Percentiles rank a stretch among this genome's conserved stretches.
Evolutionary conservation across 2,888 invertebrate species (phyloP).

Genomic region (Eutolmus rufibarbis): DNA sequence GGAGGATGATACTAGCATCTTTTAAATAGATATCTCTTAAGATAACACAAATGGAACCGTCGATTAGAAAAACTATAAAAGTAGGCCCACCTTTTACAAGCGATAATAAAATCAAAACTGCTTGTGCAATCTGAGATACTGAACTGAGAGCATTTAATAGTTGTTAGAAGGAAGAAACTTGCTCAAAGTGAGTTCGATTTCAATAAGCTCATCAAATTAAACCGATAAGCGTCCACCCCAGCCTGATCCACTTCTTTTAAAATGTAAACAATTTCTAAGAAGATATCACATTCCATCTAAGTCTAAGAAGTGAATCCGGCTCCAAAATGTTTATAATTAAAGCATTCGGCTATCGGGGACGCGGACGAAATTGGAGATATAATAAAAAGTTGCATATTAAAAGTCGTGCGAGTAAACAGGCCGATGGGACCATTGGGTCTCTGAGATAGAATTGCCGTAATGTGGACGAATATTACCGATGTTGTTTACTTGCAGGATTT

Average conservation of each 20-base stretch:
- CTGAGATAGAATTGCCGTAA: neutral
- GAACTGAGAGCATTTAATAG: neutral
- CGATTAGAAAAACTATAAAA: neutral
- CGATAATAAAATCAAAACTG: neutral
- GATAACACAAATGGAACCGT: neutral
- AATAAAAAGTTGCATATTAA: neutral
- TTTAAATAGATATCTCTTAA: neutral
- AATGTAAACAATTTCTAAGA: neutral
- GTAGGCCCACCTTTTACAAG: neutral
- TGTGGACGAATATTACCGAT: neutral
- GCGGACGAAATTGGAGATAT: neutral
- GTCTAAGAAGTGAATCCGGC: neutral
- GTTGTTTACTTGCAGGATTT: constrained; percentile 6
- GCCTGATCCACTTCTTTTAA: neutral
- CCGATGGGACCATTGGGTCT: neutral
- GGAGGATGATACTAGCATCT: too few relatives aligned
- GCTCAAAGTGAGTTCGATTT: neutral
- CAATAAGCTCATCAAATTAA: neutral
- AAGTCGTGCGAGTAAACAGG: neutral
- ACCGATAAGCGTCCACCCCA: neutral
- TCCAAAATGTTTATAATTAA: neutral
- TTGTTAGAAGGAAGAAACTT: neutral
- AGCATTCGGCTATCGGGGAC: neutral
- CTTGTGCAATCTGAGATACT: neutral
- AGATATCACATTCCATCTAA: neutral